Conservation (phyloP, 2,113 vertebrate genomes). For the Centropus unirufus region DNA sequence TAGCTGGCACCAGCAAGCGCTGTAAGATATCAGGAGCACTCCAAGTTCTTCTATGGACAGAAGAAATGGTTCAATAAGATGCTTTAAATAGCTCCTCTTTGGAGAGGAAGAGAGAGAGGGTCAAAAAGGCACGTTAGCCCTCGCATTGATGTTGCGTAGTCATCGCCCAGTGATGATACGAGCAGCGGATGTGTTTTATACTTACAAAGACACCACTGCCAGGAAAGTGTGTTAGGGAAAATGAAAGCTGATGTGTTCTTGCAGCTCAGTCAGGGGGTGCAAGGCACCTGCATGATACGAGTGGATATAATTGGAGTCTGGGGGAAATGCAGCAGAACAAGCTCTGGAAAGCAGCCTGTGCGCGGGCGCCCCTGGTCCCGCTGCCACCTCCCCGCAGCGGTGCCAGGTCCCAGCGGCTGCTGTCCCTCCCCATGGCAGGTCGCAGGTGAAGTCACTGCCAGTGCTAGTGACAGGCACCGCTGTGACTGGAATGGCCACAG, state of each 20-base stretch:
- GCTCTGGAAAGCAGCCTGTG: not conserved
- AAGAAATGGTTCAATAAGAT: not conserved
- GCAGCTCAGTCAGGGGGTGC: not conserved
- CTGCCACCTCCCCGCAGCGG: not conserved
- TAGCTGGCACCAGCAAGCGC: not conserved
- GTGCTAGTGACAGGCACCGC: not conserved
- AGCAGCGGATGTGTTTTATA: not conserved
- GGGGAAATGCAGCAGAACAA: not conserved
- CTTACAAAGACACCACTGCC: not conserved
- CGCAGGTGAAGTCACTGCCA: not conserved
- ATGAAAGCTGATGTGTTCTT: not conserved
- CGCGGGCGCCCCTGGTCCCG: rapidly evolving
- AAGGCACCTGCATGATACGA: not conserved
- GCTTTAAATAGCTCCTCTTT: conserved; percentile 18
- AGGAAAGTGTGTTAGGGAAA: not conserved
- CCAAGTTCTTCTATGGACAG: not conserved
- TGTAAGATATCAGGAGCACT: not conserved
- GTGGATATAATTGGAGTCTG: not conserved
- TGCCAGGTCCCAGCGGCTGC: not conserved
- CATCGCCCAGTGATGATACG: not conserved
- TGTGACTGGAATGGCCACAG: not conserved
- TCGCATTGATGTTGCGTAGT: not conserved
- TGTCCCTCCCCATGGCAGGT: not conserved
- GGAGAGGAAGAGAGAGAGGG: not conserved
- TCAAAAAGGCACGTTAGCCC: not conserved